Base-by-base conservation (phyloP, 2,888 invertebrate species). In the Andrena flavipes region DNA sequence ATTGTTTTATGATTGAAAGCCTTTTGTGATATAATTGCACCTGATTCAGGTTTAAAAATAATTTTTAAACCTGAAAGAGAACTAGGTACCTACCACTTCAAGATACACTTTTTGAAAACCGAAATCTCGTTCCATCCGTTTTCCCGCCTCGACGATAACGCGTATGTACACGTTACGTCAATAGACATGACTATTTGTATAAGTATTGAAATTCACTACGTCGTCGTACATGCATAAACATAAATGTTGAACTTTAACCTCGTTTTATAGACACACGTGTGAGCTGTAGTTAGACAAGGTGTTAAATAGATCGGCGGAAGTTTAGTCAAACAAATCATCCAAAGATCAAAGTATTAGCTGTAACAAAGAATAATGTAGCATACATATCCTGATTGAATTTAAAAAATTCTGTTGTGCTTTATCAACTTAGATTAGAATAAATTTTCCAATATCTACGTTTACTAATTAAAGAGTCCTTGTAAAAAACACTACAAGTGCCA, bases 241-340 rank as follows among this genome's bases (percentile, higher is more conserved):
- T 54, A 2, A 65, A 65, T 71, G 35, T 10, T 65, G 68, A 54
- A 67, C 72, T 76, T 73, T 59, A 33, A 42, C 49, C 67, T 33
- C 48, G 42, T 29, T 33, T 42, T n/a, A 6, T 20, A 33, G 16
- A 23, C 33, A 5, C 42, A 42, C 13, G 5, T 7, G 42, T 30
- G 26, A n/a, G 8, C 26, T 73, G 13, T 26, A 8, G n/a, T 7
- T 26, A 13, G 13, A 26, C 8, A 23, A 20, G 1, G 20, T 56
- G n/a, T 23, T 23, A 20, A 56, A 56, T 26, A n/a, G 56, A n/a
- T 67, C 23, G 13, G 13, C 10, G 23, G 7, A 23, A 23, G 54
- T 20, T 20, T 20, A 20, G 20, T 8, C 16, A 51, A 2, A 1
- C 16, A 51, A 35, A 35, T 35, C 3, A 8, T 33, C 33, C 33